phyloP scores from a whole-genome alignment of 2,888 invertebrate genomes.

The Hyalella azteca region DNA sequence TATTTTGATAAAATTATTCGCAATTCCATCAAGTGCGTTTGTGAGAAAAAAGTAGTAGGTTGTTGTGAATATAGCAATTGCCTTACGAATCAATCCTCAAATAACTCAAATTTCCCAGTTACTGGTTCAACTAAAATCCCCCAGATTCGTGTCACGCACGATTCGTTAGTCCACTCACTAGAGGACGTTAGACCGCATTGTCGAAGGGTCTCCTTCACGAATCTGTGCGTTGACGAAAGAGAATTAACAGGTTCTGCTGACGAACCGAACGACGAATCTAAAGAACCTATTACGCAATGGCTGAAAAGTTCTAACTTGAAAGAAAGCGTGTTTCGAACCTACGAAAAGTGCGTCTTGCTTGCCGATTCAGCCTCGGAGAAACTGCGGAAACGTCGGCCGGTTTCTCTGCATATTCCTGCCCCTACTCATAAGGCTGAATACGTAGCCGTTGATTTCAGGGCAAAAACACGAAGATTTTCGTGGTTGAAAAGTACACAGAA shows the following conservation, averaged over 20 bases:
- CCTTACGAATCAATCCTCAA: too few species aligned
- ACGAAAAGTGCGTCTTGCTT: not conserved
- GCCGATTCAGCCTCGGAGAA: conserved; percentile 5
- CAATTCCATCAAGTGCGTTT: conserved; percentile 10
- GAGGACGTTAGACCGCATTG: too few species aligned
- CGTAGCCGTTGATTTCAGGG: not conserved
- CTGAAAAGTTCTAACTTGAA: not conserved
- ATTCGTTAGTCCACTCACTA: too few species aligned
- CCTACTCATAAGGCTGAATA: not conserved
- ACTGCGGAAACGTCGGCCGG: not conserved
- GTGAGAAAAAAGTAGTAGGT: not conserved
- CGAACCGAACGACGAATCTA: not conserved
- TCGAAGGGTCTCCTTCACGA: too few species aligned
- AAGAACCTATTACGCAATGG: not conserved
- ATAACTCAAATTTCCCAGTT: too few species aligned
- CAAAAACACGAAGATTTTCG: not conserved
- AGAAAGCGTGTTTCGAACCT: not conserved
- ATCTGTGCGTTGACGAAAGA: too few species aligned
- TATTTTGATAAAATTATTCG: conserved; percentile 20
- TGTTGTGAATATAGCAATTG: not conserved
- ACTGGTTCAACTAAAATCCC: too few species aligned
- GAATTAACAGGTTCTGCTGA: not conserved
- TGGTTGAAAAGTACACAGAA: too few species aligned
- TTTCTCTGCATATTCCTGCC: not conserved
- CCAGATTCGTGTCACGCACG: too few species aligned